These are phyloP conservation scores for Calephelis virginiensis DNA, from an alignment of 1,140 invertebrate species.

Conservation along the genomic window DNA sequence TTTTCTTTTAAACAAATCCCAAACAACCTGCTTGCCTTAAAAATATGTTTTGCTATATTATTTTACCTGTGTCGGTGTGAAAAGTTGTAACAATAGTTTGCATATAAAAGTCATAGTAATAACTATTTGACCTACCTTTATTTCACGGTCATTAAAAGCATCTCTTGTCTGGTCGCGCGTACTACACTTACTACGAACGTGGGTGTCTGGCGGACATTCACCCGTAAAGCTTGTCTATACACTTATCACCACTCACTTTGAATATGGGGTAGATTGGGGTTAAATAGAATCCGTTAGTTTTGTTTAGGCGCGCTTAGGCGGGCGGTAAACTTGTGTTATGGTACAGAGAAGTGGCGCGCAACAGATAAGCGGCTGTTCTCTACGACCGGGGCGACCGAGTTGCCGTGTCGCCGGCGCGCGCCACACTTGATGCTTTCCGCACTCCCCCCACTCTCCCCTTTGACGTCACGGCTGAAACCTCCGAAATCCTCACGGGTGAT, in stretches of 20 bases:
- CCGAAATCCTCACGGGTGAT: conserved; percentile 52
- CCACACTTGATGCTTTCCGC: conserved; percentile 34
- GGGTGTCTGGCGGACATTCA: conserved; percentile 4
- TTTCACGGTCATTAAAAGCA: conserved; percentile 8
- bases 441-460: conserved; percentile 36
- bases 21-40: no score
- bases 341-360: conserved; percentile 60
- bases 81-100: no score
- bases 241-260: conserved; percentile 3
- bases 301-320: conserved; percentile 42
- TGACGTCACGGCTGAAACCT: conserved; percentile 64
- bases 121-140: conserved; percentile 10
- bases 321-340: conserved; percentile 42
- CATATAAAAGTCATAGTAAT: no score
- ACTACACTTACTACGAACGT: conserved; percentile 15
- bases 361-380: conserved; percentile 46
- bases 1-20: no score
- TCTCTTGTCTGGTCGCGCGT: background rate
- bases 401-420: conserved; percentile 45
- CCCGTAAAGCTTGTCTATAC: background rate
- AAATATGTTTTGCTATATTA: no score
- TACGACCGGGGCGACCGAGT: conserved; percentile 40
- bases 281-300: conserved; percentile 20
- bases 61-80: no score
- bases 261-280: background rate